Conservation (phyloP, 2,113 vertebrate genomes). For the Nansenia antarctica region DNA sequence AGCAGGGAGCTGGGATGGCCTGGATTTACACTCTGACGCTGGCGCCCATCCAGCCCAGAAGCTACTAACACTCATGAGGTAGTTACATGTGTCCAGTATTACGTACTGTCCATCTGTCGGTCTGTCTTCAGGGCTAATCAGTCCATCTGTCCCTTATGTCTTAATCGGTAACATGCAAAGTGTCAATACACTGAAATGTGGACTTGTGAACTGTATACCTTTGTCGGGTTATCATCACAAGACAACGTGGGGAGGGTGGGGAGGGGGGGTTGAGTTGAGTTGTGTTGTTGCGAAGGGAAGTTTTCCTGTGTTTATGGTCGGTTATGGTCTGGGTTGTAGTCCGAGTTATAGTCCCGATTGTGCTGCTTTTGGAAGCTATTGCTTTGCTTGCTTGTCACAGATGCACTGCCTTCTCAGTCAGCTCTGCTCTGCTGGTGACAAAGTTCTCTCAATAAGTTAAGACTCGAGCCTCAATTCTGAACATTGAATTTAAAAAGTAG, state of each 20-base stretch:
- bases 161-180: no score
- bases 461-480: no score
- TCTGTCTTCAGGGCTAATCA: neutral
- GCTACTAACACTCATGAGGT: constrained; percentile 70
- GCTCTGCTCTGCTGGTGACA: no score
- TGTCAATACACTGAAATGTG: neutral
- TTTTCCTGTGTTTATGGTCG: constrained; percentile 18
- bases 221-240: neutral
- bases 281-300: constrained; percentile 24
- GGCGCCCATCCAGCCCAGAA: constrained; percentile 62
- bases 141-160: neutral
- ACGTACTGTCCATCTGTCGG: neutral
- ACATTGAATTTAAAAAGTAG: no score
- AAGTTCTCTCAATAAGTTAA: no score
- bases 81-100: constrained; percentile 1
- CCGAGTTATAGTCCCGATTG: constrained; percentile 22
- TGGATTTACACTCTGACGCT: constrained; percentile 68
- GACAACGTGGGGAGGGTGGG: neutral
- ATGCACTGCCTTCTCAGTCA: no score
- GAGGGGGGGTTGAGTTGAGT: neutral
- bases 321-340: neutral
- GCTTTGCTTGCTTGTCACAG: constrained; percentile 38
- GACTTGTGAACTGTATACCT: neutral
- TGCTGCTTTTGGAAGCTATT: neutral
- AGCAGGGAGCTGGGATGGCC: constrained; percentile 61